Evolutionary conservation across 2,113 vertebrate genomes (phyloP).

Genomic region (Tetrax tetrax): DNA sequence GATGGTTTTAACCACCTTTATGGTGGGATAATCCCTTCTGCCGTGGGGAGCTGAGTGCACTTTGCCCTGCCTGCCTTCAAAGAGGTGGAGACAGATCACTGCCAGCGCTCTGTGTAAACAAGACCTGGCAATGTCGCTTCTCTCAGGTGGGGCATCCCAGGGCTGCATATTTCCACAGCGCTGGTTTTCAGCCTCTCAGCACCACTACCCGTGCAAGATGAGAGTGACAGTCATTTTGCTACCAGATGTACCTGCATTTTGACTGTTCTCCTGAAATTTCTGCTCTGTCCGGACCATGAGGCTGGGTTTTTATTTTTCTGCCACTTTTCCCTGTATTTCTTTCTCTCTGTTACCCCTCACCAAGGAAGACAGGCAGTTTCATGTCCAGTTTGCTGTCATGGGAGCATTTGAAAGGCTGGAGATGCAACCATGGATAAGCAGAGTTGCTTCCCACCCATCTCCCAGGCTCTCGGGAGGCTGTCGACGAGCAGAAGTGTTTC

Average conservation of each 20-base stretch:
- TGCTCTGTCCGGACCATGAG: not conserved
- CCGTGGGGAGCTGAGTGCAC: not conserved
- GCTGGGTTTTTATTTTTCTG: not conserved
- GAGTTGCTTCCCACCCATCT: not conserved
- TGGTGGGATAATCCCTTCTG: not conserved
- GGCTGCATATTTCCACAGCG: not conserved
- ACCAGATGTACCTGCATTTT: not conserved
- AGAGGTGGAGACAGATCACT: not conserved
- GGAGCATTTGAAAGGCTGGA: not conserved
- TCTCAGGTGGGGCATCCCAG: not conserved
- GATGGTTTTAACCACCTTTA: not conserved
- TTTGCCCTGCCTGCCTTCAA: not conserved
- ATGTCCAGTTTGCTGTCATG: not conserved
- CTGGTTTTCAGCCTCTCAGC: not conserved
- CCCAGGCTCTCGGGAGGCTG: rapidly evolving
- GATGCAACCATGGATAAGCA: not conserved
- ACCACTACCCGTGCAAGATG: not conserved
- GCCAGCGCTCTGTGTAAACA: not conserved
- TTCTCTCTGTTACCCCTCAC: not conserved
- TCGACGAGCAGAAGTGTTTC: not conserved
- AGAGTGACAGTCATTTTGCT: not conserved
- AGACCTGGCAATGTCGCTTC: not conserved
- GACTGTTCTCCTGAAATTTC: not conserved
- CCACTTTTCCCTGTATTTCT: not conserved
- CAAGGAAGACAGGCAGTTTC: not conserved